These are phyloP conservation scores for Nannoperca obscura DNA, from an alignment of 2,797 vertebrate genomes.

Conservation along the genomic window DNA sequence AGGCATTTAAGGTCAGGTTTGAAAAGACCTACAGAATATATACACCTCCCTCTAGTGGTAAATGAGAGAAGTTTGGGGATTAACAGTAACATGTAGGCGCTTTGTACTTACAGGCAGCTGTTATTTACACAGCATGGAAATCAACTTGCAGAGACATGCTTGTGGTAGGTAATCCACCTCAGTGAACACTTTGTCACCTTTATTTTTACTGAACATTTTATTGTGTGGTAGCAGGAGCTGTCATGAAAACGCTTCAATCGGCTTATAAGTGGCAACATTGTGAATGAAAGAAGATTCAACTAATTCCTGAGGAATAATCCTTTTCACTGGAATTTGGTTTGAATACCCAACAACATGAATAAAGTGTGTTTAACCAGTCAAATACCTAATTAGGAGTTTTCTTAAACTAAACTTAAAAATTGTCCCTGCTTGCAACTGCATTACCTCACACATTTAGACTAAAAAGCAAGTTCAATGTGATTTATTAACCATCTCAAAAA, in stretches of 20 bases:
- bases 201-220: neutral
- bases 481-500: too few relatives aligned
- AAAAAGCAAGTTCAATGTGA: neutral
- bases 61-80: neutral
- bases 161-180: neutral
- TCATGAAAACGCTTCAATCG: neutral
- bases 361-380: neutral
- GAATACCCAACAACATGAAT: neutral
- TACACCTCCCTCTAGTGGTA: constrained; percentile 54
- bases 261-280: constrained; percentile 3
- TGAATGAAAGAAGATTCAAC: neutral
- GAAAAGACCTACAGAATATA: neutral
- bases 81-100: neutral
- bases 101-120: neutral
- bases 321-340: neutral
- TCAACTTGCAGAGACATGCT: constrained; percentile 21
- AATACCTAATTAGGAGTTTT: neutral
- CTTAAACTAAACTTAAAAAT: neutral
- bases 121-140: neutral
- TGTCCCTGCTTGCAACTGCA: neutral
- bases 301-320: neutral
- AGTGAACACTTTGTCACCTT: constrained; percentile 12
- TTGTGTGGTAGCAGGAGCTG: neutral
- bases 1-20: neutral
- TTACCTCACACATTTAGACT: neutral